phyloP scores from a whole-genome alignment of 2,888 invertebrate species.

The Gymnosoma rotundatum region DNA sequence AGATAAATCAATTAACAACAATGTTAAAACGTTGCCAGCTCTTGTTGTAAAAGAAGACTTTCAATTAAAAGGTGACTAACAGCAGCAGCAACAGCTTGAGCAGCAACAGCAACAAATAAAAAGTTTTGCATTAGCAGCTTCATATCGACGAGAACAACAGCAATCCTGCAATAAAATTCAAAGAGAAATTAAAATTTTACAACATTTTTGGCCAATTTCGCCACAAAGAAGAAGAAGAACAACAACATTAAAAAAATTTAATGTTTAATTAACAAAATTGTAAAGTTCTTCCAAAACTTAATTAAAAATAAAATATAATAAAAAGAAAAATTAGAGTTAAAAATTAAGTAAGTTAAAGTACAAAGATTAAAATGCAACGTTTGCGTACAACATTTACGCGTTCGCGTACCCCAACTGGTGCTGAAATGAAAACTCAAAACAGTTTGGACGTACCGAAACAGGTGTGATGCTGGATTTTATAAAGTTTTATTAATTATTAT shows the following conservation, averaged over 20 bases:
- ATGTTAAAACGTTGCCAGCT: constrained; percentile 19
- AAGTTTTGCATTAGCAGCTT: too few relatives aligned
- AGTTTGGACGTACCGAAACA: constrained; percentile 95
- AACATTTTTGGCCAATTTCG: too few relatives aligned
- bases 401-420: constrained; percentile 93
- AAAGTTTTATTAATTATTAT: constrained; percentile 2
- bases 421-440: constrained; percentile 95
- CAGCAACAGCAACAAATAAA: background rate
- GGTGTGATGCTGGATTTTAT: constrained; percentile 80
- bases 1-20: constrained; percentile 20
- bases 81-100: constrained; percentile 20
- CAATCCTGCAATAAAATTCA: too few relatives aligned
- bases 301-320: background rate
- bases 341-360: background rate
- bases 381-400: constrained; percentile 93
- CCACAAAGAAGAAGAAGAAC: background rate
- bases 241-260: background rate
- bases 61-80: constrained; percentile 13
- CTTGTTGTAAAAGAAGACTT: background rate
- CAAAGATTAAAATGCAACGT: constrained; percentile 79
- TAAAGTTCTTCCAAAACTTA: too few relatives aligned
- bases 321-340: background rate
- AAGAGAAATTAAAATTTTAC: background rate
- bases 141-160: too few relatives aligned
- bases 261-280: background rate